phyloP scores from a whole-genome alignment of 1,140 invertebrate species.

The Orussus abietinus region DNA sequence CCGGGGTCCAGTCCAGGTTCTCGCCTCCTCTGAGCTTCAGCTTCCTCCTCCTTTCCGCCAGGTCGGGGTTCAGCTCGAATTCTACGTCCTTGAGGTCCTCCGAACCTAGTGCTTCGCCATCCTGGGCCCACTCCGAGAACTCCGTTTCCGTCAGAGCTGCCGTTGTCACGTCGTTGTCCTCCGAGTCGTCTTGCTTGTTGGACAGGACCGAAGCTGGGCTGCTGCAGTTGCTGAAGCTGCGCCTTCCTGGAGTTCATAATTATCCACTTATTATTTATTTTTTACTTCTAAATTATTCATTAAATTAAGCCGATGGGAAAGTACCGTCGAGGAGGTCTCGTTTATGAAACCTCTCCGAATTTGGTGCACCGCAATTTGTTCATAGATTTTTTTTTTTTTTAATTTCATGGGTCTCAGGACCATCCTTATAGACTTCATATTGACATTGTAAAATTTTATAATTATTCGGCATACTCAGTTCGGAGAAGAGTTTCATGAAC shows the following conservation, averaged over 20 bases:
- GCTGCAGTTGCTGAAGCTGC: constrained; percentile 47
- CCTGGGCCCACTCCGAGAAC: constrained; percentile 78
- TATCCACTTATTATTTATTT: constrained; percentile 37
- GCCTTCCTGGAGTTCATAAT: constrained; percentile 44
- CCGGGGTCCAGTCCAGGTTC: constrained; percentile 22
- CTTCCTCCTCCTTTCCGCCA: constrained; percentile 51
- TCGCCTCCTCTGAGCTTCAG: constrained; percentile 39
- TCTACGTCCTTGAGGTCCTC: constrained; percentile 69
- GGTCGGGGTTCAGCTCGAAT: constrained; percentile 58
- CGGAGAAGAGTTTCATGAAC: no score
- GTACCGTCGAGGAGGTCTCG: constrained; percentile 18
- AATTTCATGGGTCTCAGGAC: no score
- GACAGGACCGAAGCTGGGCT: constrained; percentile 48
- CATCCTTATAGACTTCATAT: no score
- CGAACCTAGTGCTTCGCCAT: constrained; percentile 63
- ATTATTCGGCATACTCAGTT: no score
- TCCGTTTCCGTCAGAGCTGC: constrained; percentile 77
- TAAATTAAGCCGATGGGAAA: no score
- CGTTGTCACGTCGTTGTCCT: constrained; percentile 60
- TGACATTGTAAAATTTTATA: no score
- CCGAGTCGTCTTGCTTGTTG: constrained; percentile 48
- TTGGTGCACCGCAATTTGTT: no score
- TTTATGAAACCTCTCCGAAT: background rate
- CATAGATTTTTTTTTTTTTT: no score
- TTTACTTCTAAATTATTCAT: no score